phyloP scores from a whole-genome alignment of 2,888 invertebrate species.

The Dynastes tityus region DNA sequence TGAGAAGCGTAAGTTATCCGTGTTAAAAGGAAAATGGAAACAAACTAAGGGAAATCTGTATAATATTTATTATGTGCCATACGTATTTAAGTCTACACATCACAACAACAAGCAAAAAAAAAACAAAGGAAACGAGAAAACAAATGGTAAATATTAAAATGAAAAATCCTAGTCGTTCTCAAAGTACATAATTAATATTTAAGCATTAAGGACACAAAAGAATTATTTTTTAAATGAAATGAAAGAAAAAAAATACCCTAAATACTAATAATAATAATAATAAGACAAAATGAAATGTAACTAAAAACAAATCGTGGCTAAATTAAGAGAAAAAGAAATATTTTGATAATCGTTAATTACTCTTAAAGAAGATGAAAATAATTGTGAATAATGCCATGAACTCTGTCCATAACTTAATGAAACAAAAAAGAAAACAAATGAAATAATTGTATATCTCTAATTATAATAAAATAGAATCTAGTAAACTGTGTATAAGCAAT shows the following conservation, averaged over 20 bases:
- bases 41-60: slow-evolving; percentile 53
- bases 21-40: neutral
- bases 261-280: neutral
- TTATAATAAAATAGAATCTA: neutral
- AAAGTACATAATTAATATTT: slow-evolving; percentile 64
- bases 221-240: slow-evolving; percentile 64
- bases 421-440: slow-evolving; percentile 42
- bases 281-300: slow-evolving; percentile 14
- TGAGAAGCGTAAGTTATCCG: too few species aligned
- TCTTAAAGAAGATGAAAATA: slow-evolving; percentile 44
- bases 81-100: slow-evolving; percentile 64
- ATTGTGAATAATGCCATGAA: slow-evolving; percentile 62
- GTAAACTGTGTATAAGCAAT: slow-evolving; percentile 63
- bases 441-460: slow-evolving; percentile 48
- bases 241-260: too few species aligned
- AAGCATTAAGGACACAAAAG: slow-evolving; percentile 61
- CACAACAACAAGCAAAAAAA: slow-evolving; percentile 57
- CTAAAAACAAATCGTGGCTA: slow-evolving; percentile 61
- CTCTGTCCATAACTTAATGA: slow-evolving; percentile 60
- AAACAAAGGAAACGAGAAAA: slow-evolving; percentile 50
- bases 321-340: slow-evolving; percentile 54
- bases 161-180: slow-evolving; percentile 69
- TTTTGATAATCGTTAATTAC: slow-evolving; percentile 61
- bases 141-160: slow-evolving; percentile 46
- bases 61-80: slow-evolving; percentile 68